Percentiles rank a stretch among this genome's conserved stretches.
Evolutionary conservation across 2,113 vertebrate genomes (phyloP).

Genomic region (Diadophis punctatus): DNA sequence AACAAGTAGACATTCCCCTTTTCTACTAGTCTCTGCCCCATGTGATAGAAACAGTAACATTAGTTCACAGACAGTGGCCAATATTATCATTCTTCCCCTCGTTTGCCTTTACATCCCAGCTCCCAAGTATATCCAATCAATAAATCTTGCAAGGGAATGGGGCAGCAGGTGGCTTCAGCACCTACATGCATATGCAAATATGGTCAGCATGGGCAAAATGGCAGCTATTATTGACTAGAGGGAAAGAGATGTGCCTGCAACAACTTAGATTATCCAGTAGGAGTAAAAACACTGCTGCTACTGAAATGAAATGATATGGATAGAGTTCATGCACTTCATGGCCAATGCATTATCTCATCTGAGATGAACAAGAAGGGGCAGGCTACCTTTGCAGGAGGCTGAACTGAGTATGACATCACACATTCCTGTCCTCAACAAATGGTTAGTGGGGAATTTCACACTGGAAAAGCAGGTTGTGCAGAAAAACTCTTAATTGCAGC

Average conservation of each 20-base stretch:
- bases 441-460: background rate
- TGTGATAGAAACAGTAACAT: slow-evolving; percentile 4
- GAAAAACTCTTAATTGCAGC: background rate
- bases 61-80: background rate
- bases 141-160: background rate
- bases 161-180: background rate
- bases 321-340: background rate
- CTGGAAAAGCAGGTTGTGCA: background rate
- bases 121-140: background rate
- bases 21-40: background rate
- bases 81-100: background rate
- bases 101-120: background rate
- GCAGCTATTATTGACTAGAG: background rate
- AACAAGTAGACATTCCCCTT: background rate
- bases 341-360: background rate
- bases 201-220: background rate
- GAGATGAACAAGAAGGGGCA: background rate
- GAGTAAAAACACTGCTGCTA: background rate
- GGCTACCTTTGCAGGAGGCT: background rate
- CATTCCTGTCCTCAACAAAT: background rate
- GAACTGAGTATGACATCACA: background rate
- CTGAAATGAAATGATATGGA: background rate
- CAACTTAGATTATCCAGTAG: background rate
- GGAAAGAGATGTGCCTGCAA: background rate
- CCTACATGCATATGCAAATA: background rate